Evolutionary conservation across 2,113 vertebrate species (phyloP).

Genomic region (Pseudopipra pipra): DNA sequence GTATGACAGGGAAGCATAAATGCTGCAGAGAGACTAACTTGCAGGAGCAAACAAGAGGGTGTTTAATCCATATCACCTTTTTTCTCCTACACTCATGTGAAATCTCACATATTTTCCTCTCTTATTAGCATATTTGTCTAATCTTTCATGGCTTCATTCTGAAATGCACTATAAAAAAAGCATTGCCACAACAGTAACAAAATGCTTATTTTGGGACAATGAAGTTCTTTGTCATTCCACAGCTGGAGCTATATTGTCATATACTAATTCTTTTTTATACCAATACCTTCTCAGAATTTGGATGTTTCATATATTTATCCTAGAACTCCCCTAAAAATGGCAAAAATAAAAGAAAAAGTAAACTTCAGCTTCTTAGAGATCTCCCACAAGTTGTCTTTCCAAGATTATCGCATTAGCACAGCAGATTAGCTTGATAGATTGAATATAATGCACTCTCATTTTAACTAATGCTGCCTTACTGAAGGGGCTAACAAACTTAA

Average conservation of each 20-base stretch:
- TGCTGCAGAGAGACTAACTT: not conserved
- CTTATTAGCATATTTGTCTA: not conserved
- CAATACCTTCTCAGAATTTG: not conserved
- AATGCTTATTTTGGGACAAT: not conserved
- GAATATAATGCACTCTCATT: slow-evolving; percentile 6
- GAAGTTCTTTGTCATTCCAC: not conserved
- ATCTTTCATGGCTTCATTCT: not conserved
- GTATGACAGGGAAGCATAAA: not conserved
- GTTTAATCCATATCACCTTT: not conserved
- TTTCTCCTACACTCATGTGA: not conserved
- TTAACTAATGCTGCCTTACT: slow-evolving; percentile 28
- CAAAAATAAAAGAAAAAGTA: not conserved
- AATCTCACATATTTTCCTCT: not conserved
- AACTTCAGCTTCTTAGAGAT: not conserved
- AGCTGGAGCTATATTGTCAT: not conserved
- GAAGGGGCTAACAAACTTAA: slow-evolving; percentile 33
- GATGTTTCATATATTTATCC: not conserved
- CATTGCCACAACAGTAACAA: not conserved
- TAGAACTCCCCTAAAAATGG: not conserved
- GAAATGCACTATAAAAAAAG: not conserved
- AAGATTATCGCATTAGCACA: slow-evolving; percentile 1
- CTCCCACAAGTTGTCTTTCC: not conserved
- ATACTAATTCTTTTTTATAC: not conserved
- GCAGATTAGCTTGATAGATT: slow-evolving; percentile 21
- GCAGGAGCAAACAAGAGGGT: not conserved